phyloP scores from a whole-genome alignment of 2,797 vertebrate species.

The Alauda arvensis region DNA sequence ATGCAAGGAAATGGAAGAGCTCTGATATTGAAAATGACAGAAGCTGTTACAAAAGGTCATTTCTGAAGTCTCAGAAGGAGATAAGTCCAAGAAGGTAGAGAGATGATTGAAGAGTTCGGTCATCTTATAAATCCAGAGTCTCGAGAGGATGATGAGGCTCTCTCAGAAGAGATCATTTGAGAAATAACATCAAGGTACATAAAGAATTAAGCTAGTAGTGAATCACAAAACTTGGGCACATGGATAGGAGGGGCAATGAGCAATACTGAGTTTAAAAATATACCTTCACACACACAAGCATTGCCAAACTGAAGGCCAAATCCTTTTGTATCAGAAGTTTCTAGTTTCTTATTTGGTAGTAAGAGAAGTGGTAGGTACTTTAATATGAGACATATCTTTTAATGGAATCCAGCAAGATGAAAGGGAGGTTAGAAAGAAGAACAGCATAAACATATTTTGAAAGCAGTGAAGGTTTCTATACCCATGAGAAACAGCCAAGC shows the following conservation, averaged over 20 bases:
- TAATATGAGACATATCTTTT: not conserved
- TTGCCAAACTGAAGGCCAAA: not conserved
- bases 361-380: not conserved
- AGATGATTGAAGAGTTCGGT: not conserved
- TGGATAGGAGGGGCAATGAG: not conserved
- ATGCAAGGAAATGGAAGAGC: not conserved
- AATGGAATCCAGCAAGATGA: not conserved
- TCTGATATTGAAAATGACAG: not conserved
- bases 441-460: not conserved
- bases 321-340: not conserved
- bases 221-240: not conserved
- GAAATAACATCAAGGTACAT: not conserved
- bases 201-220: not conserved
- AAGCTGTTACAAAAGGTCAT: not conserved
- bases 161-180: not conserved
- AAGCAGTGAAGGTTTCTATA: not conserved
- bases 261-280: not conserved
- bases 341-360: not conserved
- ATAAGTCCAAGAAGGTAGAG: not conserved
- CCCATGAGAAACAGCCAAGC: not conserved
- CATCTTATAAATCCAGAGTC: not conserved
- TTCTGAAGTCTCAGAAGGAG: not conserved
- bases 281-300: not conserved
- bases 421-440: not conserved
- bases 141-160: not conserved